These are phyloP conservation scores for Fundulus diaphanus DNA, from an alignment of 2,797 vertebrate species.

Conservation along the genomic window DNA sequence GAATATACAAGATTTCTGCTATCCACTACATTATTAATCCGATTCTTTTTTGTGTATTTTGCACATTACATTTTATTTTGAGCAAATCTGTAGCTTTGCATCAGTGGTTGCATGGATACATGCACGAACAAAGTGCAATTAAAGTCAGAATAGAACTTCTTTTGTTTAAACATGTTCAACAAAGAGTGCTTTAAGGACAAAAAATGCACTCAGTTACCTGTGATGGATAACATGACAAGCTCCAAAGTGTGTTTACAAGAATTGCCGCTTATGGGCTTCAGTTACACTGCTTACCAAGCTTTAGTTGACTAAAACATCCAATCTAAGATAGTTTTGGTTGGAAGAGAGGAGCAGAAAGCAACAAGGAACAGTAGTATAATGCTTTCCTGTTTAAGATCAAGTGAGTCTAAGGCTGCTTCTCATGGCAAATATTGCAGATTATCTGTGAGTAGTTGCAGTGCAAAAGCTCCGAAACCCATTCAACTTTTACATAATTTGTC, in stretches of 20 bases:
- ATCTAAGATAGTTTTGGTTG: constrained; percentile 22
- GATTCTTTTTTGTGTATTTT: background rate
- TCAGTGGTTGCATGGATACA: constrained; percentile 8
- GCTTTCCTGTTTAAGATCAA: constrained; percentile 24
- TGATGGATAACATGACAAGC: constrained; percentile 47
- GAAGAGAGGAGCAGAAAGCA: constrained; percentile 1
- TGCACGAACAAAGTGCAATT: constrained; percentile 29
- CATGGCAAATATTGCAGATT: constrained; percentile 14
- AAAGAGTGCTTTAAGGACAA: constrained; percentile 49
- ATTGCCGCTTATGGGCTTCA: constrained; percentile 39
- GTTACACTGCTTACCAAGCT: constrained; percentile 47
- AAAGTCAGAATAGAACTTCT: constrained; percentile 17
- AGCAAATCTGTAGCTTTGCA: background rate
- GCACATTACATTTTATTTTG: background rate
- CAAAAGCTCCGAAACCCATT: background rate
- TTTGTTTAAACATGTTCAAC: constrained; percentile 15
- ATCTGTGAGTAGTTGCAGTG: background rate
- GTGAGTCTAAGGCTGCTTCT: constrained; percentile 26
- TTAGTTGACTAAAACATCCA: constrained; percentile 52
- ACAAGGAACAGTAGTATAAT: constrained; percentile 32
- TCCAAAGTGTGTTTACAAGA: constrained; percentile 55
- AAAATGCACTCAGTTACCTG: constrained; percentile 39
- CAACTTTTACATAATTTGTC: background rate
- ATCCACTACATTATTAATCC: background rate
- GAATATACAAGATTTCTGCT: background rate